Conservation (phyloP, 2,113 vertebrate species). For the Nipponia nippon region DNA sequence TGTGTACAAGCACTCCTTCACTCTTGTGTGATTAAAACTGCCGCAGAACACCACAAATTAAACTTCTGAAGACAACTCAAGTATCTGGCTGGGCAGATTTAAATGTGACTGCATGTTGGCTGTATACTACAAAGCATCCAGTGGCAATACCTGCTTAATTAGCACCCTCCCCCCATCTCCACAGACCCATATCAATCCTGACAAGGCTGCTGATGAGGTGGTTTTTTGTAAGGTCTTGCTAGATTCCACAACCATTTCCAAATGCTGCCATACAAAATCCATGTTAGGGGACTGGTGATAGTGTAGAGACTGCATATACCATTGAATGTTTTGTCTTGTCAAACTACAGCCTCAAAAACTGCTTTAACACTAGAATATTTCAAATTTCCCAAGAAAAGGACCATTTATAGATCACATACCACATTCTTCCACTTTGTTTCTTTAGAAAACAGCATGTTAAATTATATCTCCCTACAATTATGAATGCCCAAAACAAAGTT, state of each 20-base stretch:
- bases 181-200: background rate
- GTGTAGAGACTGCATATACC: background rate
- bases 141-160: background rate
- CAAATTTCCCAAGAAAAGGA: background rate
- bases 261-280: background rate
- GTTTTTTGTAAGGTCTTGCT: background rate
- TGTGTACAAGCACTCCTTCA: background rate
- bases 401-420: background rate
- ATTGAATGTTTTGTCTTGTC: background rate
- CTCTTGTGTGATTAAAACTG: background rate
- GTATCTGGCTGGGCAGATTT: background rate
- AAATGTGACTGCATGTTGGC: background rate
- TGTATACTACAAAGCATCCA: background rate
- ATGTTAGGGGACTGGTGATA: background rate
- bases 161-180: background rate
- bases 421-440: background rate
- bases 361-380: background rate
- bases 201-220: background rate
- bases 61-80: background rate
- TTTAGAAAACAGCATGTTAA: background rate
- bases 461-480: background rate
- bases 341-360: background rate
- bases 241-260: background rate
- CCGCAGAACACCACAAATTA: background rate
- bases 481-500: background rate